Evolutionary conservation across 2,888 invertebrate genomes (phyloP).

Genomic region (Ischnus inquisitorius): DNA sequence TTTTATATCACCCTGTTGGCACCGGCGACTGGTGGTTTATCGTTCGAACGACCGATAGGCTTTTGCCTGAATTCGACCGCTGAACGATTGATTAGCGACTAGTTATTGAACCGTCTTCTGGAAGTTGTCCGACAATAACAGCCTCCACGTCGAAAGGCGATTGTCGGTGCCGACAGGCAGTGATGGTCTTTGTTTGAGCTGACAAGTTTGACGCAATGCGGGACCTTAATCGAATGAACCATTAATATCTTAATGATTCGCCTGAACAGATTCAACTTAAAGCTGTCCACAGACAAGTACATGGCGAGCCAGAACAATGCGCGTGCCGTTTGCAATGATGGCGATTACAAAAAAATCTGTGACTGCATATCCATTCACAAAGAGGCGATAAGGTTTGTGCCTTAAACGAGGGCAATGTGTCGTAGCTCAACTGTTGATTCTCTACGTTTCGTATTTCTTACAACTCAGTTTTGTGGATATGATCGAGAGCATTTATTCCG

Average conservation of each 20-base stretch:
- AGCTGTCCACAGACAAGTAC: background rate
- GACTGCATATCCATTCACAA: background rate
- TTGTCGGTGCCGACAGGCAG: no score
- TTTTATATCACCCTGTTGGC: no score
- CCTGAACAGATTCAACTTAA: background rate
- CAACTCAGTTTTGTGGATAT: background rate
- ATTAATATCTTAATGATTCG: no score
- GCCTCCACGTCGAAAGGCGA: no score
- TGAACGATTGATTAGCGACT: no score
- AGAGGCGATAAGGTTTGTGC: background rate
- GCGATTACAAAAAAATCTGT: background rate
- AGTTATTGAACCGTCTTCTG: no score
- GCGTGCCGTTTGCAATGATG: background rate
- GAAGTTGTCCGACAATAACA: no score
- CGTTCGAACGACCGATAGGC: no score
- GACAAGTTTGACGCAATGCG: background rate
- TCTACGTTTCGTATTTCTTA: background rate
- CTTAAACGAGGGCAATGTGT: background rate
- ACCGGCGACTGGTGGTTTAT: no score
- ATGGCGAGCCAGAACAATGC: background rate
- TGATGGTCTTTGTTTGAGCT: no score
- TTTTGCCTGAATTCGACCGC: no score
- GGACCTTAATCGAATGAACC: background rate
- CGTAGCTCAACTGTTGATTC: background rate
- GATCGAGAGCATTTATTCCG: background rate